These are phyloP conservation scores for Clarias platycephalus DNA, from an alignment of 2,797 vertebrate genomes.

Conservation along the genomic window DNA sequence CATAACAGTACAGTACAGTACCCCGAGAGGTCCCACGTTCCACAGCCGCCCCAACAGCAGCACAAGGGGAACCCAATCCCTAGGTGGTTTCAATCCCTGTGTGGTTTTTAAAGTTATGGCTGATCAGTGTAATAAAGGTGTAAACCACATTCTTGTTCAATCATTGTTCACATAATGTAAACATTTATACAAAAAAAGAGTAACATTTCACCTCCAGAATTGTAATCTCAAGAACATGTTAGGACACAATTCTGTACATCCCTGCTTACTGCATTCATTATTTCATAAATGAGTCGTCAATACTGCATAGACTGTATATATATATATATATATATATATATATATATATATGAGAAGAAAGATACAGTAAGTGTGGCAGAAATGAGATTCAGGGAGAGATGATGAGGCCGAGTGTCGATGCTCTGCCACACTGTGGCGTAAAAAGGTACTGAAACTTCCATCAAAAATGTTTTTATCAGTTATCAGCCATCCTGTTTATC, in stretches of 20 bases:
- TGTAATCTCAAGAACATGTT: no score
- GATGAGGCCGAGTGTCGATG: slow-evolving; percentile 24
- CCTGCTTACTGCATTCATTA: background rate
- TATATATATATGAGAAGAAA: background rate
- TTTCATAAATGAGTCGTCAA: background rate
- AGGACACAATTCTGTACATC: no score
- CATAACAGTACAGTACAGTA: no score
- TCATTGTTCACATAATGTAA: background rate
- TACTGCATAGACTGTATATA: no score
- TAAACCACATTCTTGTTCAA: background rate
- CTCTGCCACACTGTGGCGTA: slow-evolving; percentile 72
- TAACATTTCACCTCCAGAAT: background rate
- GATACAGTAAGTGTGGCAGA: background rate
- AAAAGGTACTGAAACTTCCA: slow-evolving; percentile 56
- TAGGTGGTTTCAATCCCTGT: no score
- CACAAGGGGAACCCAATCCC: no score
- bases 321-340: no score
- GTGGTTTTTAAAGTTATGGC: no score
- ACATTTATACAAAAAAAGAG: background rate
- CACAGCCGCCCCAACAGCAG: no score
- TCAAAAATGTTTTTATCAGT: background rate
- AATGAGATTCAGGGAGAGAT: background rate
- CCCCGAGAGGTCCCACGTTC: no score
- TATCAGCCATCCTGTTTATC: background rate
- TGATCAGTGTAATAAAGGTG: no score